Evolutionary conservation across 1,140 invertebrate genomes (phyloP).

Genomic region (Sycobia sp.): DNA sequence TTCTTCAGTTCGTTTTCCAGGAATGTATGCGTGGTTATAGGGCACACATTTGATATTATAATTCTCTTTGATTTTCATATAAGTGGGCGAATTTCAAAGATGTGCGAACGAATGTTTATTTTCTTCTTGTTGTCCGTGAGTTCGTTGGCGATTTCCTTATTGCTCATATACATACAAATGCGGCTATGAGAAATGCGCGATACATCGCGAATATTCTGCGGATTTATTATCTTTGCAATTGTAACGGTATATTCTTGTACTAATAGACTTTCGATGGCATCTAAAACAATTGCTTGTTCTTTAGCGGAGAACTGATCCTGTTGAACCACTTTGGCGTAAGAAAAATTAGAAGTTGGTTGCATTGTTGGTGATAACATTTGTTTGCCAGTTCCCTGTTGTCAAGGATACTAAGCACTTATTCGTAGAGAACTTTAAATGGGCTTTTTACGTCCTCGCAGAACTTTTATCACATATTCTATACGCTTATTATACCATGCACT

Average conservation of each 20-base stretch:
- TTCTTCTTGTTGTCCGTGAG: neutral
- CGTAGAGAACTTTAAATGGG: no score
- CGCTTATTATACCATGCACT: no score
- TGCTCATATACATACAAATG: constrained; percentile 12
- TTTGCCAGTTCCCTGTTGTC: no score
- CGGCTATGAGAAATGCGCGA: constrained; percentile 8
- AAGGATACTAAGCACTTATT: no score
- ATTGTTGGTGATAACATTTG: no score
- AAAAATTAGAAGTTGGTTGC: no score
- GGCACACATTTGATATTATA: constrained; percentile 18
- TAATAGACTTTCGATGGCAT: neutral
- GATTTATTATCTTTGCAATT: neutral
- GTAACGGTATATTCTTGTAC: neutral
- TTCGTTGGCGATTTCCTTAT: neutral
- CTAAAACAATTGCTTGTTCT: constrained; percentile 15
- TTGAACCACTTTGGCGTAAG: no score
- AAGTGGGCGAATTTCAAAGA: neutral
- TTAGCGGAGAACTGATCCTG: neutral
- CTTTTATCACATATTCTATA: no score
- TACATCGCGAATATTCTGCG: neutral
- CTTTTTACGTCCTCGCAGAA: no score
- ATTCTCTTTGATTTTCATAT: constrained; percentile 11
- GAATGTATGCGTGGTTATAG: neutral
- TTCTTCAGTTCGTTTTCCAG: neutral
- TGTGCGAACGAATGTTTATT: neutral